A percentile compares a stretch with the other conserved stretches of the same genome.
phyloP scores from a whole-genome alignment of 2,113 vertebrate species.

The Sturnus vulgaris region DNA sequence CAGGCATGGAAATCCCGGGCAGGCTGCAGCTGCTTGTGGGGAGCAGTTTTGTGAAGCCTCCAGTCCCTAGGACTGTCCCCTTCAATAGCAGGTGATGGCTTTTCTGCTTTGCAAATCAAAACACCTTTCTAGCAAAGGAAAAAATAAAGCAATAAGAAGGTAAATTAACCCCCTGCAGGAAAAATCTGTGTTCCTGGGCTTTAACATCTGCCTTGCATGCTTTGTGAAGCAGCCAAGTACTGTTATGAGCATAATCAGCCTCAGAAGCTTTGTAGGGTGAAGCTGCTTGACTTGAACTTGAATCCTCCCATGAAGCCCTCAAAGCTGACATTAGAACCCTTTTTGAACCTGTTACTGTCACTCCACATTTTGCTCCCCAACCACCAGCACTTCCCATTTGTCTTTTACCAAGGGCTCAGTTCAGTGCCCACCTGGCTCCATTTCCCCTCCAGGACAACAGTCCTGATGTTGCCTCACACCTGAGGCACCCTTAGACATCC shows the following conservation, averaged over 20 bases:
- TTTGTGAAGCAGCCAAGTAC: background rate
- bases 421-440: background rate
- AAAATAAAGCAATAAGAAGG: background rate
- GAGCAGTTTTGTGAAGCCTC: background rate
- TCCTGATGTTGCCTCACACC: background rate
- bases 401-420: background rate
- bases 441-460: background rate
- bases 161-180: background rate
- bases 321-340: background rate
- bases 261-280: background rate
- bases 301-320: background rate
- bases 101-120: background rate
- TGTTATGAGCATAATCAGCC: background rate
- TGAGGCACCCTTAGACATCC: background rate
- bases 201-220: constrained; percentile 15
- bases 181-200: background rate
- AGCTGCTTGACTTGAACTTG: background rate
- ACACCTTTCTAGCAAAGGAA: background rate
- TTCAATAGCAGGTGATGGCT: background rate
- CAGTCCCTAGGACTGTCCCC: background rate
- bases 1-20: background rate
- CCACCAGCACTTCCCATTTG: background rate
- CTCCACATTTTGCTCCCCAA: background rate
- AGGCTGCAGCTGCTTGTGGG: background rate
- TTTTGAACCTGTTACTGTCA: background rate